These are phyloP conservation scores for Furnarius figulus DNA, from an alignment of 2,113 vertebrate genomes.

Conservation along the genomic window DNA sequence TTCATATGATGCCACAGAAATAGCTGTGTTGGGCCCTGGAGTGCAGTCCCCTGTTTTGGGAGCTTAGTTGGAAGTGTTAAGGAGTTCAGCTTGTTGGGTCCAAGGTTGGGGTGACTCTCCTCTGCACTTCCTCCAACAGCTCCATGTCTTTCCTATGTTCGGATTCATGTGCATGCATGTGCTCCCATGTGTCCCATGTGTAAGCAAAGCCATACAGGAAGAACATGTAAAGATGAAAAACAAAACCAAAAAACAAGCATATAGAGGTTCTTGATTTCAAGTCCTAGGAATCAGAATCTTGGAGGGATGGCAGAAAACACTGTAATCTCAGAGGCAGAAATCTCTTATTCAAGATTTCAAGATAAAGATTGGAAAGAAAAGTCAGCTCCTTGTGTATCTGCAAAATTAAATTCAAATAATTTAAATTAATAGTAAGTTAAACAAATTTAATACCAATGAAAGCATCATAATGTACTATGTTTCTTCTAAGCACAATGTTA, in stretches of 20 bases:
- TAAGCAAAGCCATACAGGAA: not conserved
- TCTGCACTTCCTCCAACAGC: not conserved
- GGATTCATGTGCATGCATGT: not conserved
- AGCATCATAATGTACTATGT: not conserved
- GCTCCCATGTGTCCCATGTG: not conserved
- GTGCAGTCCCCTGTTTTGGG: too few species aligned
- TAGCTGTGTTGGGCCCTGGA: too few species aligned
- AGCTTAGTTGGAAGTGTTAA: too few species aligned
- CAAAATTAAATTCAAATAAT: not conserved
- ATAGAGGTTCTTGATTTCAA: not conserved
- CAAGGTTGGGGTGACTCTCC: not conserved
- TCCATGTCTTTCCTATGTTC: not conserved
- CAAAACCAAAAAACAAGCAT: fast-evolving
- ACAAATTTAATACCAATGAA: not conserved
- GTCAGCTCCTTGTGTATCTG: not conserved
- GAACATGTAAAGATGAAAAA: not conserved
- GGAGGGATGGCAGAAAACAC: not conserved
- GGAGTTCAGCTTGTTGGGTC: too few species aligned
- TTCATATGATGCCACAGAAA: too few species aligned
- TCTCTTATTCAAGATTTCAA: not conserved
- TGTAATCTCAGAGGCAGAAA: not conserved
- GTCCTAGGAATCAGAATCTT: not conserved
- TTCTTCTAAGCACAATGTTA: not conserved
- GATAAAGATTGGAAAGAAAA: not conserved
- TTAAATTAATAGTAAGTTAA: not conserved